phyloP scores from a whole-genome alignment of 2,888 invertebrate species.

The Limenitis camilla region DNA sequence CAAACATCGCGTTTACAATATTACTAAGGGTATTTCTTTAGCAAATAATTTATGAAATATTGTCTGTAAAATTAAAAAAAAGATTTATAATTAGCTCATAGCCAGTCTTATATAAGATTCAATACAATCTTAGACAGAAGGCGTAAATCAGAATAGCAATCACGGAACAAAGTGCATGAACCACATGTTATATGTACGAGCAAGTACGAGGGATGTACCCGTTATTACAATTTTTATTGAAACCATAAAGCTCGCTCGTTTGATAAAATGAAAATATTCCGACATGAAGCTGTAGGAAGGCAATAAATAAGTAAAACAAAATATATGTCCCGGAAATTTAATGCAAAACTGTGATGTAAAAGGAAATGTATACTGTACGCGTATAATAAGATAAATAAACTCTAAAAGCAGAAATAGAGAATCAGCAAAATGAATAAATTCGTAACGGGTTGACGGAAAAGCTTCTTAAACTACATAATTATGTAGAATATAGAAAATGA shows the following conservation, averaged over 20 bases:
- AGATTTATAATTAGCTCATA: too few relatives aligned
- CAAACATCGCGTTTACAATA: too few relatives aligned
- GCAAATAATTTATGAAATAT: too few relatives aligned
- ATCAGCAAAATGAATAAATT: too few relatives aligned
- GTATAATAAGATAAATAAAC: neutral
- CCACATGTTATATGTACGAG: conserved; percentile 1
- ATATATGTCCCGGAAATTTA: neutral
- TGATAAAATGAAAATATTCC: conserved; percentile 9
- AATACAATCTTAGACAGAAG: neutral
- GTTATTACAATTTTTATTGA: conserved; percentile 14
- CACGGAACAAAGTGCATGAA: neutral
- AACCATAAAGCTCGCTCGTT: conserved; percentile 7
- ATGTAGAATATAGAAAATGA: too few relatives aligned
- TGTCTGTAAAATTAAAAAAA: too few relatives aligned
- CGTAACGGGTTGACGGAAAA: too few relatives aligned
- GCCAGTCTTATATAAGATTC: neutral
- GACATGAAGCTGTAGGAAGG: conserved; percentile 2
- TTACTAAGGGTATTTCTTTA: too few relatives aligned
- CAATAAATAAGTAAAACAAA: conserved; percentile 2
- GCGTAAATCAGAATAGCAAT: neutral
- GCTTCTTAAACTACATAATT: too few relatives aligned
- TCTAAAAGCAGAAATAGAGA: too few relatives aligned
- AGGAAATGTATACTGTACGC: neutral
- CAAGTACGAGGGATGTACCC: conserved; percentile 2
- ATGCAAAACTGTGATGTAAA: neutral